Conservation (phyloP, 2,797 vertebrate genomes). For the Buphagus erythrorhynchus region DNA sequence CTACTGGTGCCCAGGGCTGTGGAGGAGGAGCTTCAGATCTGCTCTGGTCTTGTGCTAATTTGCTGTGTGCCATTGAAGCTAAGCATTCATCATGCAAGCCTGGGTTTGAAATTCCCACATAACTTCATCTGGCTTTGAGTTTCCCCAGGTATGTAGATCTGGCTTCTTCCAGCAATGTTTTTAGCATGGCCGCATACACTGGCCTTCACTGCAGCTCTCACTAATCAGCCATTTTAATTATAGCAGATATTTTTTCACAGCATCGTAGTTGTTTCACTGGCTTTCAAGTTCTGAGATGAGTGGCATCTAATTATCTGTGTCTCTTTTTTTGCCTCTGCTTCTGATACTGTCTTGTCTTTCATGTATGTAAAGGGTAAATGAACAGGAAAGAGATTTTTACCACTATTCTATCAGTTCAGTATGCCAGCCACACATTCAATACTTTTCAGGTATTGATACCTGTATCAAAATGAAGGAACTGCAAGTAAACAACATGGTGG, state of each 20-base stretch:
- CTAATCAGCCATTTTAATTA: not conserved
- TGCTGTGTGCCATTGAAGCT: not conserved
- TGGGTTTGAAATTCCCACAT: not conserved
- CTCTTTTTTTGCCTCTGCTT: not conserved
- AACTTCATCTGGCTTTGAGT: not conserved
- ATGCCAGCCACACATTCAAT: not conserved
- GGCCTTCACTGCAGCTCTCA: not conserved
- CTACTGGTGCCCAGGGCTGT: not conserved
- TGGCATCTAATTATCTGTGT: not conserved
- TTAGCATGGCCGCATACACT: not conserved
- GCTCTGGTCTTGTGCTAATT: not conserved
- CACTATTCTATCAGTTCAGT: not conserved
- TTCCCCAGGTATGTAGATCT: not conserved
- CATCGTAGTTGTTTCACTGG: not conserved
- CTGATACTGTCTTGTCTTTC: not conserved
- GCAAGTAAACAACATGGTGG: not conserved
- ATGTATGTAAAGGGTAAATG: not conserved
- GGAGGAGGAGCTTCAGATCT: not conserved
- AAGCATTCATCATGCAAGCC: not conserved
- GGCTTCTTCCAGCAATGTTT: not conserved
- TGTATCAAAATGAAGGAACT: not conserved
- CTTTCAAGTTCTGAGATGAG: not conserved
- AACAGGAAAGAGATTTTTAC: not conserved
- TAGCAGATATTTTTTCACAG: not conserved
- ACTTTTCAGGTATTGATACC: not conserved